A percentile compares a stretch with the other conserved stretches of the same genome.
These are phyloP conservation scores for Oceanodroma leucorhoa DNA, from an alignment of 2,797 vertebrate species.

Conservation along the genomic window DNA sequence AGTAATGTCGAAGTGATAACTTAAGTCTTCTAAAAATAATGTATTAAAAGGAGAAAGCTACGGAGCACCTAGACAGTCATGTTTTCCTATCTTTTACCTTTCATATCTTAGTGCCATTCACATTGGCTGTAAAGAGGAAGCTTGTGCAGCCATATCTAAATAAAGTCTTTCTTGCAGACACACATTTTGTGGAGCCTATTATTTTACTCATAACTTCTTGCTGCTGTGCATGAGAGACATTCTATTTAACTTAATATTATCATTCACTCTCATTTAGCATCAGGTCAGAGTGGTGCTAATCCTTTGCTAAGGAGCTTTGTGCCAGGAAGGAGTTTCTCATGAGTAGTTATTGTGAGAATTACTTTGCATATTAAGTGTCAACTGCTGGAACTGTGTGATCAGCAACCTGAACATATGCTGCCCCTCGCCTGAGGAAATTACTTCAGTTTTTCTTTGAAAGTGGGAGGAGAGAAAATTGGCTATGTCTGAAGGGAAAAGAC, in stretches of 20 bases:
- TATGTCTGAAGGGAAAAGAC: background rate
- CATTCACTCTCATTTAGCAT: background rate
- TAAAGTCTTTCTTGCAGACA: background rate
- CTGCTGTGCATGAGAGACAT: background rate
- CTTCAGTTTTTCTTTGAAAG: background rate
- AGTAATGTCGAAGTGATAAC: background rate
- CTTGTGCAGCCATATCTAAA: background rate
- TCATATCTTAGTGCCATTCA: background rate
- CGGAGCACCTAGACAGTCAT: background rate
- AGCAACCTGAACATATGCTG: background rate
- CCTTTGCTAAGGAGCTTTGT: background rate
- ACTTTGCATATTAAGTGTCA: background rate
- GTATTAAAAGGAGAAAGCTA: background rate
- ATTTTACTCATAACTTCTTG: background rate
- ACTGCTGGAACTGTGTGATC: background rate
- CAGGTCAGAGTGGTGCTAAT: background rate
- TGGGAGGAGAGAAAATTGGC: background rate
- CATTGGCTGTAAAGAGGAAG: background rate
- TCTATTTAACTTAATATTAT: background rate
- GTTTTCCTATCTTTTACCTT: background rate
- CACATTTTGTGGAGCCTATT: rapidly evolving
- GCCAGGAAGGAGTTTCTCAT: background rate
- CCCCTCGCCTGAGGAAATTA: background rate
- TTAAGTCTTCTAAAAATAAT: background rate
- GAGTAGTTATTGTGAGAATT: background rate